A percentile compares a stretch with the other conserved stretches of the same genome.
Evolutionary conservation across 2,113 vertebrate species (phyloP).

Genomic region (Natator depressus): DNA sequence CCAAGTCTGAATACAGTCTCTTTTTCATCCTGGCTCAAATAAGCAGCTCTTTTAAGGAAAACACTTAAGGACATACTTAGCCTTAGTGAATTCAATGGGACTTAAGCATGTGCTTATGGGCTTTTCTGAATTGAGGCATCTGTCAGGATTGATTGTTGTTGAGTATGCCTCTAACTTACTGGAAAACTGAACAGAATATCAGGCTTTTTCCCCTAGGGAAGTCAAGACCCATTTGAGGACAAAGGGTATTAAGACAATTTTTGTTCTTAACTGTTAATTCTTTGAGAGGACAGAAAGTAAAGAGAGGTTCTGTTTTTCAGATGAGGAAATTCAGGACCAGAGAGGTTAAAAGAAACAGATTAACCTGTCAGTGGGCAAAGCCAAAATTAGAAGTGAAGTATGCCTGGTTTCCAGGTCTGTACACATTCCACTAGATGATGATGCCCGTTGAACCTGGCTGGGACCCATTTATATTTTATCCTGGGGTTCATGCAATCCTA

Average conservation of each 20-base stretch:
- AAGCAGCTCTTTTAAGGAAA: background rate
- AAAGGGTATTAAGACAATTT: background rate
- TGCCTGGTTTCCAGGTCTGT: background rate
- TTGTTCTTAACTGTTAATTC: background rate
- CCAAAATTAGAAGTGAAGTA: background rate
- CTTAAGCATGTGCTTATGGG: background rate
- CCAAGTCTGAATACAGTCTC: background rate
- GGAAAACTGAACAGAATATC: background rate
- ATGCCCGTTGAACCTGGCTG: background rate
- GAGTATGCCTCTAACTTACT: background rate
- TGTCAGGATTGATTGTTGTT: background rate
- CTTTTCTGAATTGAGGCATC: background rate
- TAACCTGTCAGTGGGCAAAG: background rate
- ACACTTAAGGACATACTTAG: background rate
- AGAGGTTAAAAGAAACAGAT: background rate
- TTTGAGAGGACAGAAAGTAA: background rate
- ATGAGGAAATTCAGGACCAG: background rate
- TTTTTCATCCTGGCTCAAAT: background rate
- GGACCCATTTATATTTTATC: background rate
- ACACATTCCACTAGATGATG: background rate
- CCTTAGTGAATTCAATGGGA: background rate
- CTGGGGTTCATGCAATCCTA: background rate
- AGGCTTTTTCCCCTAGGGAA: background rate
- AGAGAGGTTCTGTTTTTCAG: background rate
- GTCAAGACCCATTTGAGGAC: background rate